Evolutionary conservation across 2,797 vertebrate species (phyloP).

Genomic region (Gymnocypris eckloni): DNA sequence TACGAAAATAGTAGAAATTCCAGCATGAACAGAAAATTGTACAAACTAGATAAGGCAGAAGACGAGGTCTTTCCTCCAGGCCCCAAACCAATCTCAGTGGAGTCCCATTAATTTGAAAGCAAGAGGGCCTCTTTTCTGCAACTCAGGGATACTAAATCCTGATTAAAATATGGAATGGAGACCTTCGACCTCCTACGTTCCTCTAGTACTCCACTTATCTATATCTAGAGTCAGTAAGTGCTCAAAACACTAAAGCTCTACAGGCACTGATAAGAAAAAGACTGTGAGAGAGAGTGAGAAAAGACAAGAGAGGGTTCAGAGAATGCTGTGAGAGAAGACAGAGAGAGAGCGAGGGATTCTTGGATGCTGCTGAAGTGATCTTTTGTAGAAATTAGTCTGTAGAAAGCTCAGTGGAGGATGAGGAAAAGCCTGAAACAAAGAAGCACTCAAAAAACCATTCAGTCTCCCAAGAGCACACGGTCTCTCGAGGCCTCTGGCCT

Average conservation of each 20-base stretch:
- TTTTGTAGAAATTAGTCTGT: constrained; percentile 17
- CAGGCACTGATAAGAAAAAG: constrained; percentile 32
- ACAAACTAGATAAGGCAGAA: background rate
- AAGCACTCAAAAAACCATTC: constrained; percentile 45
- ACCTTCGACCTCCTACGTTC: constrained; percentile 16
- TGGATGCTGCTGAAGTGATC: constrained; percentile 37
- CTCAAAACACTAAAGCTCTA: constrained; percentile 24
- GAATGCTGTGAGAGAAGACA: background rate
- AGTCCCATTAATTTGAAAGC: constrained; percentile 35
- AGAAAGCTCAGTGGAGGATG: constrained; percentile 3
- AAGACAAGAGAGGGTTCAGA: constrained; percentile 7
- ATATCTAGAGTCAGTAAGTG: constrained; percentile 20
- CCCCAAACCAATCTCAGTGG: constrained; percentile 7
- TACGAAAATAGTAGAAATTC: background rate
- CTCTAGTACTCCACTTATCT: constrained; percentile 6
- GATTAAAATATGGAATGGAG: constrained; percentile 18
- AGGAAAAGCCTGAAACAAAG: constrained; percentile 35
- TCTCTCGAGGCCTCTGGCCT: constrained; percentile 6
- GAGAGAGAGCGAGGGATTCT: constrained; percentile 6
- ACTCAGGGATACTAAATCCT: background rate
- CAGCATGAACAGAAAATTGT: background rate
- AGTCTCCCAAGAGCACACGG: constrained; percentile 15
- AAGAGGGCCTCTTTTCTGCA: background rate
- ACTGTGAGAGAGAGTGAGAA: constrained; percentile 25
- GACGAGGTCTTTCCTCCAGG: background rate